Conservation (phyloP, 2,113 vertebrate genomes). For the Capricornis sumatraensis region DNA sequence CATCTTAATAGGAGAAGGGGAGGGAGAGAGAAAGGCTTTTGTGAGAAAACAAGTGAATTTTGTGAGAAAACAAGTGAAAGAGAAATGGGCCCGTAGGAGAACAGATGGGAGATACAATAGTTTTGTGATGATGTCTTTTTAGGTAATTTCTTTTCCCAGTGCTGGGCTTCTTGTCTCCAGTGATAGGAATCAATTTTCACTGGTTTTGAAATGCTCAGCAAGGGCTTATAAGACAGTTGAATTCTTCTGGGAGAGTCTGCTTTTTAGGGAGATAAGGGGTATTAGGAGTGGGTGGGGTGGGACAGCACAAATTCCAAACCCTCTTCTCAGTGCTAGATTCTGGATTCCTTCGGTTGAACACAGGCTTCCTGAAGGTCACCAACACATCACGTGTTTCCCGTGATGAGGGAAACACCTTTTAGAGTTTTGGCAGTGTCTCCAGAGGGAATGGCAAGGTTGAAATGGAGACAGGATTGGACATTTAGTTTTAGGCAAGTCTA, state of each 20-base stretch:
- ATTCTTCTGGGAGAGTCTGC: slow-evolving; percentile 32
- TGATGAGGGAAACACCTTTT: neutral
- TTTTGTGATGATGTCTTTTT: neutral
- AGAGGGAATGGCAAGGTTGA: neutral
- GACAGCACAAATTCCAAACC: neutral
- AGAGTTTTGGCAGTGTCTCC: neutral
- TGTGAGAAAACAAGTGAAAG: neutral
- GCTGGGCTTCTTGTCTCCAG: neutral
- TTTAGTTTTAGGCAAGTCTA: neutral
- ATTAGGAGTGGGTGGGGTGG: neutral
- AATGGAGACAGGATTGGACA: neutral
- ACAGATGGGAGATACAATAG: neutral
- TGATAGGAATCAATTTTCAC: neutral
- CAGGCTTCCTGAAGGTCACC: neutral
- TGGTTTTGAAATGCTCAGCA: neutral
- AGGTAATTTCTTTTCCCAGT: neutral
- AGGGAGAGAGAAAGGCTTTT: neutral
- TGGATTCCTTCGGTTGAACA: neutral
- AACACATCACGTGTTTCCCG: neutral
- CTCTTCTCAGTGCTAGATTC: neutral
- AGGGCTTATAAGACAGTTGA: neutral
- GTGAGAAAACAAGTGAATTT: neutral
- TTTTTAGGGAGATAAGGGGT: slow-evolving; percentile 7
- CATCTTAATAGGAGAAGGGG: neutral
- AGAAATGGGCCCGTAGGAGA: neutral